A percentile compares a stretch with the other conserved stretches of the same genome.
Evolutionary conservation across 2,797 vertebrate species (phyloP).

Genomic region (Linurgus olivaceus): DNA sequence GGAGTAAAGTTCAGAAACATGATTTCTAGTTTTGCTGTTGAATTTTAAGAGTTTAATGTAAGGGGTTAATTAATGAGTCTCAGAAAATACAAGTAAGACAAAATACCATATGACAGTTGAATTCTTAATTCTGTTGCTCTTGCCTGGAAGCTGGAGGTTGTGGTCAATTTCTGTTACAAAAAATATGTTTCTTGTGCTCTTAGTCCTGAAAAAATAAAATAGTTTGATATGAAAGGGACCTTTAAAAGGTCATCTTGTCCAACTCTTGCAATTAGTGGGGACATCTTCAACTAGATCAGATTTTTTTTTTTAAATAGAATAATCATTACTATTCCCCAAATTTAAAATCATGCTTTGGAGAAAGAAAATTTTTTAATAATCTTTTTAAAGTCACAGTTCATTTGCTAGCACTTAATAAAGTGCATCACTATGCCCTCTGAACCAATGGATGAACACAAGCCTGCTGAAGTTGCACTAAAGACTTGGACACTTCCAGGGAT

Average conservation of each 20-base stretch:
- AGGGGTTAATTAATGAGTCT: neutral
- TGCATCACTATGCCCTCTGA: neutral
- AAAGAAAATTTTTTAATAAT: neutral
- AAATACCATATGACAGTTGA: neutral
- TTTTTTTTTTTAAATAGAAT: neutral
- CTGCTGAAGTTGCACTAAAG: neutral
- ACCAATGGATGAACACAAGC: neutral
- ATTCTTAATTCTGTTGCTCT: neutral
- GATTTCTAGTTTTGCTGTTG: neutral
- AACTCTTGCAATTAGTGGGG: accelerated
- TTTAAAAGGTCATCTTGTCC: neutral
- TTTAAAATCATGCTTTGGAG: neutral
- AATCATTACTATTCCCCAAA: neutral
- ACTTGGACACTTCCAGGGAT: neutral
- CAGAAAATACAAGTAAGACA: neutral
- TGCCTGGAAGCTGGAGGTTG: neutral
- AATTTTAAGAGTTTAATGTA: neutral
- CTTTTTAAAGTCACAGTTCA: neutral
- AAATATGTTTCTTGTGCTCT: neutral
- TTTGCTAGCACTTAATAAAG: neutral
- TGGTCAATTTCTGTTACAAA: neutral
- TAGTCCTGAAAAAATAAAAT: neutral
- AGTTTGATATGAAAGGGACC: neutral
- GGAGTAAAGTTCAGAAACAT: neutral
- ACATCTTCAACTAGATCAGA: neutral